Evolutionary conservation across 1,140 invertebrate species (phyloP), one percentile per base, ranked within the genome.

Genomic region (Gonioctena quinquepunctata): DNA sequence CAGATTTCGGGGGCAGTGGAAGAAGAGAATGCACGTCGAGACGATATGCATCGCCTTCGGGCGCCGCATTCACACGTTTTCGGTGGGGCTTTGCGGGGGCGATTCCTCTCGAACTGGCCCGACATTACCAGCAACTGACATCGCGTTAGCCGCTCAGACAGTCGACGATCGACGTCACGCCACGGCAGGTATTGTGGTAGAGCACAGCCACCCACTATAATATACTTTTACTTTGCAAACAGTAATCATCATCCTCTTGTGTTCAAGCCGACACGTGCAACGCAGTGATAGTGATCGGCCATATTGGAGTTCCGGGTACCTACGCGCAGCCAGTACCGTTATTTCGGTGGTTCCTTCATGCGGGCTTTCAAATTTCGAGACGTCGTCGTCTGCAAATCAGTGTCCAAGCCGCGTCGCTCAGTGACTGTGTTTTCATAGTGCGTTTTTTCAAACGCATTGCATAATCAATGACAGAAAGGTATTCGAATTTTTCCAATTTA

Each of bases 391-490:
- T 33, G 18, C 60, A 11, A 33, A 33, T 33, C 60, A 33, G 60
- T 42, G 60, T 62, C 28, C 16, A 27, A 23, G 23, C 16, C 27
- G 25, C 26, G 13, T 3, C 23, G 23, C 27, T 2, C 26, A 18
- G 27, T 18, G 18, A 25, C 25, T 22, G 21, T 59, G 56, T 59
- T 22, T 25, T 59, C 16, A n/a, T 25, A 63, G 61, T 63, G 61
- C 61, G 61, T 63, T 63, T 42, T 42, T 28, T 25, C 28, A 49
- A 28, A 66, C 48, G 63, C 63, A 66, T 66, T 66, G 63, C 63
- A 26, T 66, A 66, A 66, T 66, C 63, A 66, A 66, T 66, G 63
- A 66, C 63, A 66, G 63, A 66, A 66, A 66, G 63, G 63, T 66
- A 66, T 21, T 21, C 22, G 22, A 16, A 49, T 42, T 42, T 42